Conservation (phyloP, 2,888 invertebrate genomes). For the Stomorhina lunata region DNA sequence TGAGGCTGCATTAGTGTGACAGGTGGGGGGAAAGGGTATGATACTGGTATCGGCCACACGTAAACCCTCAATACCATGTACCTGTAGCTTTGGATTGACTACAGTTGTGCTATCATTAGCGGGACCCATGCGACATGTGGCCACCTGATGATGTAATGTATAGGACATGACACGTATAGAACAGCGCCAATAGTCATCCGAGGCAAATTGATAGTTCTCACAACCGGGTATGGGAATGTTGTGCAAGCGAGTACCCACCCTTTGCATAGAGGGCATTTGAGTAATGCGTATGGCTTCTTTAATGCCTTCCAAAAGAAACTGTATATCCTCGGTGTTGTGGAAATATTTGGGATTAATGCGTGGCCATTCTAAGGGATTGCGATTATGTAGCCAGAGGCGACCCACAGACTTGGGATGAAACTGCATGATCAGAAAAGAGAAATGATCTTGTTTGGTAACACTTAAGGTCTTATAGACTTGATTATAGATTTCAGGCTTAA, state of each 20-base stretch:
- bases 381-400: slow-evolving; percentile 84
- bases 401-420: slow-evolving; percentile 89
- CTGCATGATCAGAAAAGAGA: slow-evolving; percentile 85
- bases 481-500: slow-evolving; percentile 82
- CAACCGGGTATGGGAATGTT: slow-evolving; percentile 82
- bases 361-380: slow-evolving; percentile 83
- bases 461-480: slow-evolving; percentile 82
- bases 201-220: slow-evolving; percentile 80
- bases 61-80: slow-evolving; percentile 83
- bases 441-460: slow-evolving; percentile 81
- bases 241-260: slow-evolving; percentile 81
- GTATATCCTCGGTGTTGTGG: slow-evolving; percentile 79
- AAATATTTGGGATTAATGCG: slow-evolving; percentile 83
- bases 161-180: slow-evolving; percentile 83
- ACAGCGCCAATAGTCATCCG: slow-evolving; percentile 87
- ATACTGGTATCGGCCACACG: slow-evolving; percentile 86
- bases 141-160: slow-evolving; percentile 84
- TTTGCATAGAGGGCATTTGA: slow-evolving; percentile 83
- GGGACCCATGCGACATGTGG: slow-evolving; percentile 88
- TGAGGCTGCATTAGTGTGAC: slow-evolving; percentile 86
- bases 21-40: slow-evolving; percentile 84
- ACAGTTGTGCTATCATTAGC: slow-evolving; percentile 83
- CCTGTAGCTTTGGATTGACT: slow-evolving; percentile 83
- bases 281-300: slow-evolving; percentile 83
- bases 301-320: slow-evolving; percentile 82